Conservation (phyloP, 2,797 vertebrate genomes). For the Miichthys miiuy region DNA sequence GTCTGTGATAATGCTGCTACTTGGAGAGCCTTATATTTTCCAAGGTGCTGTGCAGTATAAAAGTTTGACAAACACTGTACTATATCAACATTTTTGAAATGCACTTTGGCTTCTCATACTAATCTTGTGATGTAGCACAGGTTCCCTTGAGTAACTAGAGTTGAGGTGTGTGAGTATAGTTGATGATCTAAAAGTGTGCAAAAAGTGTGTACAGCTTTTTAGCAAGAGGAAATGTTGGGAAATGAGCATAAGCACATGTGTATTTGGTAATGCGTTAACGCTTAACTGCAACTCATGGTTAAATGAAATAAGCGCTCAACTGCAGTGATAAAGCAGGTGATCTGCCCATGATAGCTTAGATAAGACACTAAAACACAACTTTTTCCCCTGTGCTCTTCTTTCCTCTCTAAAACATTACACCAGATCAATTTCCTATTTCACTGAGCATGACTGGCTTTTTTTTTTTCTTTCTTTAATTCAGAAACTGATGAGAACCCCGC, state of each 20-base stretch:
- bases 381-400: not conserved
- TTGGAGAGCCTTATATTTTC: no score
- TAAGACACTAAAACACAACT: not conserved
- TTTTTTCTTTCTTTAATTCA: conserved; percentile 22
- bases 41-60: no score
- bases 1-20: no score
- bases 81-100: no score
- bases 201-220: not conserved
- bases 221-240: not conserved
- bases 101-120: no score
- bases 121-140: no score
- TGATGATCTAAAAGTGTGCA: no score
- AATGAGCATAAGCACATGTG: not conserved
- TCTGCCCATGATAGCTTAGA: not conserved
- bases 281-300: not conserved
- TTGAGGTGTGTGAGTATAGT: no score
- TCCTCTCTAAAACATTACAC: conserved; percentile 2
- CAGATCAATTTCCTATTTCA: conserved; percentile 11
- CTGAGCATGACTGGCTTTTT: not conserved
- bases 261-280: not conserved
- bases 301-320: not conserved
- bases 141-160: no score
- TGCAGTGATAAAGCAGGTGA: not conserved
- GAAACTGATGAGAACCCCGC: conserved; percentile 29
- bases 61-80: no score